A percentile compares a stretch with the other conserved stretches of the same genome.
Evolutionary conservation across 2,888 invertebrate species (phyloP).

Genomic region (Pseudococcus viburni): DNA sequence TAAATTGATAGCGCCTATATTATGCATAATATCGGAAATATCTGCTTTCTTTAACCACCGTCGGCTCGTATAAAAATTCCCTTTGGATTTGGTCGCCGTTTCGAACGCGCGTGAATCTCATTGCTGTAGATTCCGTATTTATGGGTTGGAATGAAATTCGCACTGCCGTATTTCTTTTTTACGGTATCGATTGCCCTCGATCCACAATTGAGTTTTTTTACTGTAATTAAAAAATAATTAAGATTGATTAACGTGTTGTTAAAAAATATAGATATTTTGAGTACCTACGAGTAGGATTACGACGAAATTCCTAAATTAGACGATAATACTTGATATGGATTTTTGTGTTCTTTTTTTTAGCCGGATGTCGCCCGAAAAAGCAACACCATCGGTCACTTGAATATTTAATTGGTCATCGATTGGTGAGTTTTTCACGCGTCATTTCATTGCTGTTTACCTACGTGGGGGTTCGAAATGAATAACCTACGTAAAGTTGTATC

Average conservation of each 20-base stretch:
- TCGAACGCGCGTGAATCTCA: conserved; percentile 28
- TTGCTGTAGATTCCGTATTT: conserved; percentile 54
- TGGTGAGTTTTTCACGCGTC: neutral
- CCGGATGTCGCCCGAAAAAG: neutral
- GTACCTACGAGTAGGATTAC: too few species aligned
- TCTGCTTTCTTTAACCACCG: conserved; percentile 40
- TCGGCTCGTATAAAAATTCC: conserved; percentile 60
- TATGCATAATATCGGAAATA: conserved; percentile 44
- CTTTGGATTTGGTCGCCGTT: neutral
- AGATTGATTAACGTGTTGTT: neutral
- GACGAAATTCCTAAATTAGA: too few species aligned
- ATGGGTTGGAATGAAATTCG: conserved; percentile 59
- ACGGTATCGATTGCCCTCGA: conserved; percentile 58
- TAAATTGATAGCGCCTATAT: conserved; percentile 55
- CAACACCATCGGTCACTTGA: neutral
- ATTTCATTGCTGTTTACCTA: neutral
- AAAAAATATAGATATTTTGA: neutral
- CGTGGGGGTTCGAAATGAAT: too few species aligned
- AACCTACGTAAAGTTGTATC: too few species aligned
- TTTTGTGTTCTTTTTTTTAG: neutral
- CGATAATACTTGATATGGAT: neutral
- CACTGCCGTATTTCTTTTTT: conserved; percentile 59
- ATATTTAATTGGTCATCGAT: neutral
- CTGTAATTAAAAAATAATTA: conserved; percentile 25
- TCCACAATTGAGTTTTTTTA: conserved; percentile 58